Conservation (phyloP, 2,888 invertebrate genomes). For the Amblyteles armatorius region DNA sequence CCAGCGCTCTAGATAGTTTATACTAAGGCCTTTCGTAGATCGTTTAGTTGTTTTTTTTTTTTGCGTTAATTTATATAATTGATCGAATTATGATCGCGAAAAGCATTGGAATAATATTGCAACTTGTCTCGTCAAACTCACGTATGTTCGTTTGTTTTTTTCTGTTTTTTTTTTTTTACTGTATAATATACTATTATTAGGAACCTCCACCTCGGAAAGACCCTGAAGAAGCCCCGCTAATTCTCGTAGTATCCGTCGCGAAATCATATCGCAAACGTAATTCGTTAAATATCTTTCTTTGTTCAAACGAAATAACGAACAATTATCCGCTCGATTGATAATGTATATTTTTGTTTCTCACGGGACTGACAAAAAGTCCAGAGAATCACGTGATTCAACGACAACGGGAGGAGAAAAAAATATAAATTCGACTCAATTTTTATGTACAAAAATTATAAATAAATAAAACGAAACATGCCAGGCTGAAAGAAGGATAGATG, state of each 20-base stretch:
- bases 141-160: slow-evolving; percentile 33
- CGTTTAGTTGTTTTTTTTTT: slow-evolving; percentile 41
- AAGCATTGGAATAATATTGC: slow-evolving; percentile 68
- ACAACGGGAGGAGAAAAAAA: slow-evolving; percentile 39
- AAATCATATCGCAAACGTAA: slow-evolving; percentile 20
- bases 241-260: slow-evolving; percentile 39
- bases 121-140: slow-evolving; percentile 54
- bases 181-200: slow-evolving; percentile 63
- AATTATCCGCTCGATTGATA: slow-evolving; percentile 18
- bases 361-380: not conserved
- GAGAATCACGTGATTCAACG: slow-evolving; percentile 30
- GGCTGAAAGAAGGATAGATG: slow-evolving; percentile 62
- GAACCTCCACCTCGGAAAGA: slow-evolving; percentile 69
- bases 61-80: slow-evolving; percentile 32
- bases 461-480: slow-evolving; percentile 77
- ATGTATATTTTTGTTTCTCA: slow-evolving; percentile 2
- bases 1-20: slow-evolving; percentile 27
- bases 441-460: slow-evolving; percentile 79
- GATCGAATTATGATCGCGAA: slow-evolving; percentile 50
- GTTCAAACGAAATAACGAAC: slow-evolving; percentile 14
- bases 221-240: slow-evolving; percentile 66
- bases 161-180: slow-evolving; percentile 19
- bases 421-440: slow-evolving; percentile 72
- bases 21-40: slow-evolving; percentile 66
- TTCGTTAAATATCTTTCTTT: slow-evolving; percentile 24